Evolutionary conservation across 2,113 vertebrate genomes (phyloP).

Genomic region (Perognathus longimembris): DNA sequence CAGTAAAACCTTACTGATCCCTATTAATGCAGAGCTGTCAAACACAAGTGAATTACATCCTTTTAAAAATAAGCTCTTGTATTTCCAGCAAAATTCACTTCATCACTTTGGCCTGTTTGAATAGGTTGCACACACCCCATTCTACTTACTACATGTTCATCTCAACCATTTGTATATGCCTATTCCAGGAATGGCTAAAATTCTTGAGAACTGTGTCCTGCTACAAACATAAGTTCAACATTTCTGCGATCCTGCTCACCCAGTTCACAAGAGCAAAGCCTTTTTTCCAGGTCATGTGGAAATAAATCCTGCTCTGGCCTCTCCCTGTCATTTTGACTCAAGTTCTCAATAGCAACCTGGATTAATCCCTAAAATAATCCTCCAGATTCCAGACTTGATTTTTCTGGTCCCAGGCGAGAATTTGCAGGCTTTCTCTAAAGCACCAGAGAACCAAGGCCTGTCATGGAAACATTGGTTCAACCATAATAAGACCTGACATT

Average conservation of each 20-base stretch:
- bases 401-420: constrained; percentile 25
- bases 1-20: not conserved
- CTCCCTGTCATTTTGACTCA: not conserved
- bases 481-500: constrained; percentile 47
- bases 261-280: not conserved
- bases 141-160: not conserved
- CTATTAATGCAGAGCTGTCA: not conserved
- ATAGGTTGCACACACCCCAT: not conserved
- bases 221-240: not conserved
- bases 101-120: not conserved
- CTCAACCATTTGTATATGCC: no score
- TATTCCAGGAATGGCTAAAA: not conserved
- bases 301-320: not conserved
- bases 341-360: not conserved
- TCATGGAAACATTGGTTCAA: constrained; percentile 76
- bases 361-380: not conserved
- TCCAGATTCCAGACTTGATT: constrained; percentile 21
- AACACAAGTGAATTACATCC: not conserved
- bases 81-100: constrained; percentile 20
- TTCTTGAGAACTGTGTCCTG: not conserved
- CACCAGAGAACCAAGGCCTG: constrained; percentile 40
- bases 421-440: constrained; percentile 32
- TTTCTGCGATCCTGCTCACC: not conserved
- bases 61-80: constrained; percentile 15
- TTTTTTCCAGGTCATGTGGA: not conserved